These are phyloP conservation scores for Pachycephus smyrnensis DNA, from an alignment of 2,888 invertebrate species.

Conservation along the genomic window DNA sequence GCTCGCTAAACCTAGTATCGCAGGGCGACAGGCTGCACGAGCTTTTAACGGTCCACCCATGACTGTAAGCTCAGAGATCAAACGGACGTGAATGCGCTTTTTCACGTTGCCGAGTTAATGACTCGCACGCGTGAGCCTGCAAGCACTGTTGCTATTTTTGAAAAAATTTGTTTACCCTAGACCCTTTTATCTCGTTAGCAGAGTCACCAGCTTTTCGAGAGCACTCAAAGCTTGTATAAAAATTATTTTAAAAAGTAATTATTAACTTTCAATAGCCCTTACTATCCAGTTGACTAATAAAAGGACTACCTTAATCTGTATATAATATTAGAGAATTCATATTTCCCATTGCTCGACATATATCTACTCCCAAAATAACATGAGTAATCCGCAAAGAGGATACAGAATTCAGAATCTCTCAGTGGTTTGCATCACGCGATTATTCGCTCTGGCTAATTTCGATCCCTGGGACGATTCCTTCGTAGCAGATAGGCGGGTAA, in stretches of 20 bases:
- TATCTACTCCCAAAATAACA: not conserved
- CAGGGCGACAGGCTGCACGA: slow-evolving; percentile 25
- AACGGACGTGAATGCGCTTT: not conserved
- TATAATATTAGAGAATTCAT: not conserved
- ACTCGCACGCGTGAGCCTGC: not conserved
- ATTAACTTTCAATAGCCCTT: not conserved
- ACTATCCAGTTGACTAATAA: not conserved
- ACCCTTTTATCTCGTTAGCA: too few species aligned
- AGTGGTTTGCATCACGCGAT: not conserved
- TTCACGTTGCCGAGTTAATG: not conserved
- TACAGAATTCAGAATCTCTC: not conserved
- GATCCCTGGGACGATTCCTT: not conserved
- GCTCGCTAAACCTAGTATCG: not conserved
- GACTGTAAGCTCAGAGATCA: not conserved
- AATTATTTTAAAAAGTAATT: too few species aligned
- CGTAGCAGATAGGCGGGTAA: not conserved
- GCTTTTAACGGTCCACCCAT: slow-evolving; percentile 45
- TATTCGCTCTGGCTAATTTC: not conserved
- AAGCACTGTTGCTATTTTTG: too few species aligned
- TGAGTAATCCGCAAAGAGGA: not conserved
- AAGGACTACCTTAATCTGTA: not conserved
- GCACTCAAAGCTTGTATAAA: too few species aligned
- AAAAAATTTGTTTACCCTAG: too few species aligned
- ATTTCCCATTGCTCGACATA: not conserved
- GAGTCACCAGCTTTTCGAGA: too few species aligned